These are phyloP conservation scores for Camelus dromedarius DNA, from an alignment of 2,113 vertebrate genomes.

Conservation along the genomic window DNA sequence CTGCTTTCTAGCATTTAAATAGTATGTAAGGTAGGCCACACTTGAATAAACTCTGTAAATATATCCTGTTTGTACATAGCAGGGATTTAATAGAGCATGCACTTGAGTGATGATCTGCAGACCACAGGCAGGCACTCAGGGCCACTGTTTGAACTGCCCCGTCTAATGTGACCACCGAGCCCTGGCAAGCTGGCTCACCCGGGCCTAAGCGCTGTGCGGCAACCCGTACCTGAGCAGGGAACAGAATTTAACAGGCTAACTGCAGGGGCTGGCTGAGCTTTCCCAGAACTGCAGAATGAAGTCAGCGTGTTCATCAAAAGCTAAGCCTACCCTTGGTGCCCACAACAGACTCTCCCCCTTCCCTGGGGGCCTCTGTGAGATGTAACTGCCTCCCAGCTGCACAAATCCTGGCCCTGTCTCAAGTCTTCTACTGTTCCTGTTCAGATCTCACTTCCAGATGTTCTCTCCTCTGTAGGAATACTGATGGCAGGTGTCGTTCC, in stretches of 20 bases:
- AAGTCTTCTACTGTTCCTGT: not conserved
- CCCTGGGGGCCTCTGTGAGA: not conserved
- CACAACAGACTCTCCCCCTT: not conserved
- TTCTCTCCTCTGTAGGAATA: not conserved
- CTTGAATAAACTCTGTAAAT: not conserved
- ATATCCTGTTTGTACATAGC: not conserved
- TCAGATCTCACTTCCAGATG: not conserved
- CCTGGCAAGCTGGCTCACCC: not conserved
- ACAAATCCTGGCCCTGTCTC: not conserved
- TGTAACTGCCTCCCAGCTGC: not conserved
- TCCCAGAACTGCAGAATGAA: not conserved
- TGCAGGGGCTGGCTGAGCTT: not conserved
- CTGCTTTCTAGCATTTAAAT: not conserved
- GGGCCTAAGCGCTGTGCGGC: not conserved
- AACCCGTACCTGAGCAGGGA: not conserved
- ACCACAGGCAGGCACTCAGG: not conserved
- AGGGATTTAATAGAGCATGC: fast-evolving
- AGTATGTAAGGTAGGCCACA: not conserved
- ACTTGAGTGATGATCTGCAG: not conserved
- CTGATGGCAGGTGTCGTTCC: not conserved
- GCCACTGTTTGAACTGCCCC: too few species aligned
- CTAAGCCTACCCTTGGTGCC: not conserved
- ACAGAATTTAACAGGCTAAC: not conserved
- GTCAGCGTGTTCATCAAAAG: not conserved
- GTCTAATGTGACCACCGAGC: not conserved